A percentile compares a stretch with the other conserved stretches of the same genome.
These are phyloP conservation scores for Castor canadensis DNA, from an alignment of 2,113 vertebrate species.

Conservation along the genomic window DNA sequence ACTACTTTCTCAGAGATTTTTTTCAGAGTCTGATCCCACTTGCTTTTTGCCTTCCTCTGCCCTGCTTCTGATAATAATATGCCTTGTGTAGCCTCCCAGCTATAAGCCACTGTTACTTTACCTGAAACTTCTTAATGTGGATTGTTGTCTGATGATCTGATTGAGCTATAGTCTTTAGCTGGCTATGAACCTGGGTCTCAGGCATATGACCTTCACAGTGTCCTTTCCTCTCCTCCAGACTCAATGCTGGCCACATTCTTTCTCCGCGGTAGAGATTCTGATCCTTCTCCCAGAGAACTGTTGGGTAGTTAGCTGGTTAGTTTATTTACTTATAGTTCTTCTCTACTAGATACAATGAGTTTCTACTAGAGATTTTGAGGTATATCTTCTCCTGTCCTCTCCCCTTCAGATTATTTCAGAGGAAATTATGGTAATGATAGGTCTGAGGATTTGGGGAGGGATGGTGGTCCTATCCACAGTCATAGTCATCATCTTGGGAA, in stretches of 20 bases:
- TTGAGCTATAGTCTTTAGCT: neutral
- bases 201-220: neutral
- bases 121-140: neutral
- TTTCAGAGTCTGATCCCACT: neutral
- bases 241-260: fast-evolving
- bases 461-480: neutral
- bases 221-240: neutral
- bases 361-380: neutral
- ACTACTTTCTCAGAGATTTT: neutral
- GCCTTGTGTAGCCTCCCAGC: neutral
- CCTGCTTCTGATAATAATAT: neutral
- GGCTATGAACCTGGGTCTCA: neutral
- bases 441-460: neutral
- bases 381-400: neutral
- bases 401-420: neutral
- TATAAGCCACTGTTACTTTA: neutral
- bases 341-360: neutral
- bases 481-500: neutral
- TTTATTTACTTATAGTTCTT: neutral
- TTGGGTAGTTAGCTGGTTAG: neutral
- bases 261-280: neutral
- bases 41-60: neutral
- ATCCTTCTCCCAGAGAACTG: neutral
- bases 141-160: neutral
- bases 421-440: neutral